Evolutionary conservation across 1,140 invertebrate species (phyloP).

Genomic region (Drosophila mojavensis): DNA sequence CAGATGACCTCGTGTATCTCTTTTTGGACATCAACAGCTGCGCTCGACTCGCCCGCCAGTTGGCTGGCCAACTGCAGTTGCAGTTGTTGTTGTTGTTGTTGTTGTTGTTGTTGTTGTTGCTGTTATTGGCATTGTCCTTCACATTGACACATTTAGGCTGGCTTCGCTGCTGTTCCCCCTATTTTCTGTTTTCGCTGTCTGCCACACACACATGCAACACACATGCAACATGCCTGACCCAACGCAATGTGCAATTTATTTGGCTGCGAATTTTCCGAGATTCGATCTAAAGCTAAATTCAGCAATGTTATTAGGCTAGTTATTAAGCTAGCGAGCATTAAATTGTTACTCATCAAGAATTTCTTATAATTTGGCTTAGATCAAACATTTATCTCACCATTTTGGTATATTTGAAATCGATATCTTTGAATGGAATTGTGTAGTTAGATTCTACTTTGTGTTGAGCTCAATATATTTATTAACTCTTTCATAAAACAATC

Average conservation of each 20-base stretch:
- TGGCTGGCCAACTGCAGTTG: slow-evolving; percentile 46
- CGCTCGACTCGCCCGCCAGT: too few relatives aligned
- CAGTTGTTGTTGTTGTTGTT: slow-evolving; percentile 19
- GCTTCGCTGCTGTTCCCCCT: neutral
- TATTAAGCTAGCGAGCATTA: too few relatives aligned
- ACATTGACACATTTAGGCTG: slow-evolving; percentile 70
- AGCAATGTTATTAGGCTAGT: neutral
- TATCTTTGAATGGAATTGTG: too few relatives aligned
- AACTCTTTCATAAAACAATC: too few relatives aligned
- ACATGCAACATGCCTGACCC: slow-evolving; percentile 40
- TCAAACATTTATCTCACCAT: too few relatives aligned
- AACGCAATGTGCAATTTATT: slow-evolving; percentile 37
- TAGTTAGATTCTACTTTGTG: too few relatives aligned
- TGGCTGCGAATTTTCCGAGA: neutral
- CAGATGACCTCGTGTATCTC: slow-evolving; percentile 33
- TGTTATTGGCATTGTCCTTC: slow-evolving; percentile 38
- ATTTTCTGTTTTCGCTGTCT: neutral
- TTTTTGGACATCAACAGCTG: slow-evolving; percentile 48
- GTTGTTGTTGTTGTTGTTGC: slow-evolving; percentile 12
- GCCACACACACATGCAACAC: slow-evolving; percentile 40
- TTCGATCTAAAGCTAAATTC: neutral
- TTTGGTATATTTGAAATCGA: too few relatives aligned
- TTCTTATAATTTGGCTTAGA: too few relatives aligned
- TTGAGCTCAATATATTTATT: too few relatives aligned
- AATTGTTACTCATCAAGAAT: too few relatives aligned